Base-by-base conservation (phyloP, 2,888 invertebrate genomes). In the Agrotis ipsilon region DNA sequence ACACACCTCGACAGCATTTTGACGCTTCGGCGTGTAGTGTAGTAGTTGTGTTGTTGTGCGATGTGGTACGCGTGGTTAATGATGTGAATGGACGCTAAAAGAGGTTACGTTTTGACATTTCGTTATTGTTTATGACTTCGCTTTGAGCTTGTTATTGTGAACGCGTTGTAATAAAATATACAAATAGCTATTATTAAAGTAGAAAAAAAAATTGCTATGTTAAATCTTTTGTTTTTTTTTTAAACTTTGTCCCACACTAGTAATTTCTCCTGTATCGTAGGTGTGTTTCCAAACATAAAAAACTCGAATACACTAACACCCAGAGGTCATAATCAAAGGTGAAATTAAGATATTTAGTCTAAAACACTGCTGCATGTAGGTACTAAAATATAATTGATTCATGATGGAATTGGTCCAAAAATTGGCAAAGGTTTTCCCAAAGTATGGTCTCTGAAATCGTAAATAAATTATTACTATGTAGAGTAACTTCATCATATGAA, bases 401-500 rank as follows among this genome's bases (percentile, higher is more conserved):
- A 58, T 13, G 18, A 43, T 63, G 2, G 43, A 13, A 43, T 27
- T 21, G 0, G 1, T 3, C 11, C n/a, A 9, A 48, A 48, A 73
- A 73, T 48, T 21, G 16, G n/a, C 18, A 55, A 49, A 45, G 11
- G 7, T 54, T 46, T 9, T 11, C 19, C 4, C 4, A 43, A 64
- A 55, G 1, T 21, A 18, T 45, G 16, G 14, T n/a, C 24, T 24
- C 54, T 27, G 2, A 62, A 13, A 32, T 19, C 16, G 9, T 51
- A 39, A 39, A 46, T 46, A 72, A n/a, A 45, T 73, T 4, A 71
- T 64, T 43, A 55, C 54, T 54, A 21, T 69, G 19, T 21, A 46
- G 24, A n/a, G 9, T 45, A 54, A n/a, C 13, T 32, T 45, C 1
- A 68, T 6, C 1, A 21, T 39, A 32, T 5, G 21, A 48, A 71